Conservation (phyloP, 2,797 vertebrate genomes). For the Lepilemur septentrionalis region DNA sequence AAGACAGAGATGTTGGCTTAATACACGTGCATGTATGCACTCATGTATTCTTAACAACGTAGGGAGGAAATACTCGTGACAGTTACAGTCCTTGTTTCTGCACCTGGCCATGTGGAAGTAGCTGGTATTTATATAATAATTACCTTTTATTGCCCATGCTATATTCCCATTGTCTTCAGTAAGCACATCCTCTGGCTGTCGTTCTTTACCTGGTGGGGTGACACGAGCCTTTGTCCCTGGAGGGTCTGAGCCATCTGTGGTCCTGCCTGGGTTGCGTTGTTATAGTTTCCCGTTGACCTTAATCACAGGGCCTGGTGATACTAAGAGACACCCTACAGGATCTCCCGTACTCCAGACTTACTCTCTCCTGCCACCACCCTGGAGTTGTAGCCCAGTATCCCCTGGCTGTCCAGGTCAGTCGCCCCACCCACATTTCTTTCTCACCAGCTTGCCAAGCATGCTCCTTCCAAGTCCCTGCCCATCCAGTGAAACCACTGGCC, state of each 20-base stretch:
- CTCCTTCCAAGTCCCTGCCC: not conserved
- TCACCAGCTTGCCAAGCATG: not conserved
- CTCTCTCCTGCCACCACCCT: not conserved
- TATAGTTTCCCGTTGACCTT: not conserved
- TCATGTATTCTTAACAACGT: not conserved
- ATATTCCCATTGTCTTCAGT: not conserved
- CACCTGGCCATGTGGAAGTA: not conserved
- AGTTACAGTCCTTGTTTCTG: not conserved
- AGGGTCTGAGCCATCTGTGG: not conserved
- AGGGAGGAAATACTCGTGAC: not conserved
- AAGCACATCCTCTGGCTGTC: not conserved
- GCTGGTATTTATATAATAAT: not conserved
- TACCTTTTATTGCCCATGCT: not conserved
- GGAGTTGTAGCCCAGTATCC: not conserved
- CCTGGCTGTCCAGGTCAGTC: not conserved
- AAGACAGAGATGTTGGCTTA: not conserved
- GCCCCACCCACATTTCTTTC: not conserved
- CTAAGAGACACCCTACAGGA: not conserved
- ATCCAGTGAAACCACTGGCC: not conserved
- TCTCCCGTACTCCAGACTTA: too few species aligned
- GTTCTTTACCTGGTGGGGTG: not conserved
- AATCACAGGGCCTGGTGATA: not conserved
- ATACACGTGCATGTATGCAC: not conserved
- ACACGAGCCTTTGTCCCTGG: not conserved
- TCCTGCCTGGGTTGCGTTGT: not conserved